Evolutionary conservation across 2,797 vertebrate species (phyloP), one percentile per base, ranked within the genome.

Genomic region (Poecilia gillii): DNA sequence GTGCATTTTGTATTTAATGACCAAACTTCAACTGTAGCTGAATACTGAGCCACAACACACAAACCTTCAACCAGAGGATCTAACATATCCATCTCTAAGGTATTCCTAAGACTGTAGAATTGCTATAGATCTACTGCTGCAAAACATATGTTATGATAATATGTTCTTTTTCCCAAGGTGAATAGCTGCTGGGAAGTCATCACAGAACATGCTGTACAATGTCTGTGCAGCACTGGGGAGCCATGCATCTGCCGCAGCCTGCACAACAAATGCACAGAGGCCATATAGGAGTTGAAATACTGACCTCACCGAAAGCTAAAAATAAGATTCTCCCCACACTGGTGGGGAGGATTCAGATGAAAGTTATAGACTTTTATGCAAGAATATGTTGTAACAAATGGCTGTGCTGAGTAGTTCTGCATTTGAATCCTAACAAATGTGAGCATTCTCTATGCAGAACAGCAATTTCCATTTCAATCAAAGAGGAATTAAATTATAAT

Each of bases 391-490:
- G 11, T 3, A 68, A 43, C 36, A 43, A 68, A 68, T 43, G 39
- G 16, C 33, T 66, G 64, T 23, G 64, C 1, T 11, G 14, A 45
- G 39, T n/a, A 9, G 71, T 73, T 73, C 6, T 49, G 28, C 8
- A 51, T 23, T 18, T 39, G 36, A 20, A 41, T 47, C 18, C 47
- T 70, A 78, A 78, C 49, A 53, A 74, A 78, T 62, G 74, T 14
- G 2, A 39, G 68, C 53, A 72, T 31, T 46, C 49, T 71, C 41
- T 71, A 28, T 45, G 71, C 75, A 75, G 57, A 72, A 51, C 45
- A 49, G 72, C 78, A 39, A 70, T 83, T 80, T 75, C 59, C 31
- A 75, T 76, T 72, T 47, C 31, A 23, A 36, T 57, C 59, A 41
- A 41, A 66, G 55, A 41, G 33, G 14, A 78, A 55, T 72, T 8